phyloP scores from a whole-genome alignment of 2,797 vertebrate genomes.

The Chelonia mydas region DNA sequence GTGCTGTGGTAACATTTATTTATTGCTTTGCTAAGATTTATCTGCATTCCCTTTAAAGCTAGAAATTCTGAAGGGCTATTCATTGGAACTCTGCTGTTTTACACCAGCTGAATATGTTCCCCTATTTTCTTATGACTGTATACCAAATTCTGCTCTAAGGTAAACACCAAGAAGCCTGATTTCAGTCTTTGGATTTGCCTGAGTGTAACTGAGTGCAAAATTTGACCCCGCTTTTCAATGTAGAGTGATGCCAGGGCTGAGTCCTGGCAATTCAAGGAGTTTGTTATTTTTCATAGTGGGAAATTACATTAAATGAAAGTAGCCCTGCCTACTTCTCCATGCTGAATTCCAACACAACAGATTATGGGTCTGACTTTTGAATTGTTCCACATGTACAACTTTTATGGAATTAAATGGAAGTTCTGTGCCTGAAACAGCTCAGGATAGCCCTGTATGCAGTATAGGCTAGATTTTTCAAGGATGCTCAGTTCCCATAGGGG shows the following conservation, averaged over 20 bases:
- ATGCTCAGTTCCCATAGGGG: neutral
- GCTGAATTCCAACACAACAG: neutral
- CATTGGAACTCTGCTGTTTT: neutral
- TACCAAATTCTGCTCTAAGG: neutral
- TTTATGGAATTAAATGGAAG: neutral
- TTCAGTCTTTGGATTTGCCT: constrained; percentile 3
- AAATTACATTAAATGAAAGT: neutral
- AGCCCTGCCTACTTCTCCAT: neutral
- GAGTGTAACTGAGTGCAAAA: neutral
- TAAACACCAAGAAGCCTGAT: neutral
- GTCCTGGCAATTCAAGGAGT: neutral
- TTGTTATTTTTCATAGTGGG: neutral
- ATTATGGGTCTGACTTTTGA: neutral
- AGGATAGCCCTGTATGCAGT: neutral
- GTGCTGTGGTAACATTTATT: constrained; percentile 1
- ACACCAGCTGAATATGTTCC: neutral
- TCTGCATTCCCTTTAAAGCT: constrained; percentile 27
- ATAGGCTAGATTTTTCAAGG: neutral
- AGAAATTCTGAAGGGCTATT: neutral
- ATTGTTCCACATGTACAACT: neutral
- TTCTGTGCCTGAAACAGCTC: neutral
- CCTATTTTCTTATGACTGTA: neutral
- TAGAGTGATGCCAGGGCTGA: neutral
- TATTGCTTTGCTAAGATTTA: constrained; percentile 7
- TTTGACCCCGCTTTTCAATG: neutral